phyloP scores from a whole-genome alignment of 2,113 vertebrate species.

The Pipra filicauda region DNA sequence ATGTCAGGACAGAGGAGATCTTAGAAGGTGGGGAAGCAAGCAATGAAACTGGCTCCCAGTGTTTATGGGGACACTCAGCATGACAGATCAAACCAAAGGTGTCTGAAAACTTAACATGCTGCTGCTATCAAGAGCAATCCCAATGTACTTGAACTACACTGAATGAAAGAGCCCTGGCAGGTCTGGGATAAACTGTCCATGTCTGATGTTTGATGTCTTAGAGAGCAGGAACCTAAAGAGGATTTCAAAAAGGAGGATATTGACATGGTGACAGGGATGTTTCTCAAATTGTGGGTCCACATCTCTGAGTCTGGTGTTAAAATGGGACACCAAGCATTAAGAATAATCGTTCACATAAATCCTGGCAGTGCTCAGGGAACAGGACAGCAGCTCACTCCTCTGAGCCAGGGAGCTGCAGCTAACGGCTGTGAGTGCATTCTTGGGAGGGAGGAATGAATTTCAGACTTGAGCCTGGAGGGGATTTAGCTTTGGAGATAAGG shows the following conservation, averaged over 20 bases:
- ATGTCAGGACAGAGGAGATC: background rate
- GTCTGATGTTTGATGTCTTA: background rate
- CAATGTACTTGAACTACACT: background rate
- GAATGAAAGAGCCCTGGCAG: background rate
- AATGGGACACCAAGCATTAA: background rate
- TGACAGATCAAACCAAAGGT: background rate
- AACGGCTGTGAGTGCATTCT: rapidly evolving
- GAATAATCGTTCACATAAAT: background rate
- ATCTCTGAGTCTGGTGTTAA: background rate
- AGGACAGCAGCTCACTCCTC: background rate
- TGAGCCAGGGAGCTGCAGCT: background rate
- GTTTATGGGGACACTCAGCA: background rate
- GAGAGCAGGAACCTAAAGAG: background rate
- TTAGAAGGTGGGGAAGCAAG: background rate
- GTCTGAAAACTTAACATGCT: background rate
- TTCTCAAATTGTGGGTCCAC: background rate
- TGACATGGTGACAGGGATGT: background rate
- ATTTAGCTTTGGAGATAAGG: background rate
- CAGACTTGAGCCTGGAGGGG: background rate
- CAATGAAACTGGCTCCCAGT: background rate
- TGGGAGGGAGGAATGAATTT: background rate
- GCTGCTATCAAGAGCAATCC: background rate
- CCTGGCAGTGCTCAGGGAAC: background rate
- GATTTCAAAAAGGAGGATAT: background rate
- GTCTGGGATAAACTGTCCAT: background rate